These are phyloP conservation scores for Glaucomys volans DNA, from an alignment of 2,113 vertebrate species.

Conservation along the genomic window DNA sequence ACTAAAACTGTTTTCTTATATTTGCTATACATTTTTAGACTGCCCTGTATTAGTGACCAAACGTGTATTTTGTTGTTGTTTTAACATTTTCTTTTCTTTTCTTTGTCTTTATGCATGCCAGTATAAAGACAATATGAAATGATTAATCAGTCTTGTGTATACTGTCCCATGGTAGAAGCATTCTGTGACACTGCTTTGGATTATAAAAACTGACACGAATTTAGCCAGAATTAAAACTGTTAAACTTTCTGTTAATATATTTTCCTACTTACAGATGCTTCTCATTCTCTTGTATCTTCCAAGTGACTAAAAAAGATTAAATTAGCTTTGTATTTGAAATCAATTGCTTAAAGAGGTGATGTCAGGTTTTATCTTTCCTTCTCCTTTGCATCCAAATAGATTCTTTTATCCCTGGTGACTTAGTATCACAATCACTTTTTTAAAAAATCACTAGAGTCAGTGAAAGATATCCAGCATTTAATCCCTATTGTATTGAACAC, in stretches of 20 bases:
- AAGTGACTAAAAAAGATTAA: conserved; percentile 68
- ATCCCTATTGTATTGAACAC: background rate
- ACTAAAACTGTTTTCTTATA: conserved; percentile 37
- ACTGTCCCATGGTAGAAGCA: background rate
- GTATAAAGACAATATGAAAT: background rate
- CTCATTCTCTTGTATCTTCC: conserved; percentile 59
- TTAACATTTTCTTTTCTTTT: background rate
- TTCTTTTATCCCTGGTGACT: conserved; percentile 38
- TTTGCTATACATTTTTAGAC: conserved; percentile 20
- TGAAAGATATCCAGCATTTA: background rate
- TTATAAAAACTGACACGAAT: background rate
- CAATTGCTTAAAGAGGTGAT: conserved; percentile 56
- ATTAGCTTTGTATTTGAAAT: conserved; percentile 78
- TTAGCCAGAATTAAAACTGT: conserved; percentile 39
- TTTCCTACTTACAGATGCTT: conserved; percentile 65
- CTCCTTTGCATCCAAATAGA: conserved; percentile 53
- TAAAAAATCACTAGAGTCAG: background rate
- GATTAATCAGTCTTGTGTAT: background rate
- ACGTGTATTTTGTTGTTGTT: background rate
- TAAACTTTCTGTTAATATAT: conserved; percentile 40
- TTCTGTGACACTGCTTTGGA: background rate
- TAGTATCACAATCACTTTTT: background rate
- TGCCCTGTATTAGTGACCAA: conserved; percentile 24
- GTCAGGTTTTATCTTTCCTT: background rate
- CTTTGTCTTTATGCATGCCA: background rate